Percentiles rank a stretch among this genome's conserved stretches.
These are phyloP conservation scores for Spodoptera littoralis DNA, from an alignment of 2,888 invertebrate genomes.

Conservation along the genomic window DNA sequence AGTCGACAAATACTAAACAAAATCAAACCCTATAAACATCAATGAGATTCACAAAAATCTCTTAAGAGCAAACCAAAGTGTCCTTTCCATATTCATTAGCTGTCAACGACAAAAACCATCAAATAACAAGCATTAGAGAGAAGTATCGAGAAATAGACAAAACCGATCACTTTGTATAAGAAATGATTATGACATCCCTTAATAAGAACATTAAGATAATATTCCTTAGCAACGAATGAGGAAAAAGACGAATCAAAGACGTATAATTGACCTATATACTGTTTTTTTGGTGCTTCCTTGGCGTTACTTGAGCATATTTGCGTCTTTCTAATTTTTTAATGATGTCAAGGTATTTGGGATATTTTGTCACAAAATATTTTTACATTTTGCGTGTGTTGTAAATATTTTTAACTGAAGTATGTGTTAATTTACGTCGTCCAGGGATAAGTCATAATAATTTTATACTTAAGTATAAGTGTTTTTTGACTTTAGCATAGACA, in stretches of 20 bases:
- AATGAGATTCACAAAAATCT: too few relatives aligned
- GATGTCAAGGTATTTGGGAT: constrained; percentile 2
- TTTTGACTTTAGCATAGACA: too few relatives aligned
- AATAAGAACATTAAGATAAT: constrained; percentile 31
- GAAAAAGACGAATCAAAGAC: constrained; percentile 37
- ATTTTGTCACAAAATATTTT: background rate
- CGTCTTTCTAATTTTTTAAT: constrained; percentile 26
- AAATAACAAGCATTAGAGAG: background rate
- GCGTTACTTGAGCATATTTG: constrained; percentile 16
- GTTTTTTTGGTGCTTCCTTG: constrained; percentile 5
- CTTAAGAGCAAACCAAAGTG: background rate
- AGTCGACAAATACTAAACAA: too few relatives aligned
- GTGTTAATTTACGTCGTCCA: too few relatives aligned
- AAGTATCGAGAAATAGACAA: constrained; percentile 6
- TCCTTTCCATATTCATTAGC: background rate
- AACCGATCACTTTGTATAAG: constrained; percentile 22
- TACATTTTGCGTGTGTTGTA: background rate
- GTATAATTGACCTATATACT: constrained; percentile 41
- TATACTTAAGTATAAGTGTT: too few relatives aligned
- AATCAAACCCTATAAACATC: too few relatives aligned
- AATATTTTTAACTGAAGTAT: background rate
- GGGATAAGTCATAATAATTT: too few relatives aligned
- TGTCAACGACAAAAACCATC: constrained; percentile 9
- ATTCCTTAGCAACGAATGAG: constrained; percentile 33
- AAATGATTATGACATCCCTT: constrained; percentile 32